These are phyloP conservation scores for Drosophila sucinea DNA, from an alignment of 1,140 invertebrate species.

Conservation along the genomic window DNA sequence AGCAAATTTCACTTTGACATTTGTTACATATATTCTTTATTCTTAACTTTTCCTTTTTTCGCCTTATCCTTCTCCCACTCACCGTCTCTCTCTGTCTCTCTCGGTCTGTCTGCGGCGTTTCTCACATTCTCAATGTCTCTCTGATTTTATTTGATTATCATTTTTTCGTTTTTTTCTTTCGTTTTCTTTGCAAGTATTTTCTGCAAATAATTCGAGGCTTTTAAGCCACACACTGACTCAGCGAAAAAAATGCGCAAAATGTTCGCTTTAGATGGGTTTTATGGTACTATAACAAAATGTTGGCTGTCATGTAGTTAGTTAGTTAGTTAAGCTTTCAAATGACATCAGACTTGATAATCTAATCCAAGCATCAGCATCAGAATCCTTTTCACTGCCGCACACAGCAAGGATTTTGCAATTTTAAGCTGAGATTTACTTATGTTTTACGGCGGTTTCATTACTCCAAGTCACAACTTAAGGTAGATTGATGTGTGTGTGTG, in stretches of 20 bases:
- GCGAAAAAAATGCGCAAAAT: slow-evolving; percentile 49
- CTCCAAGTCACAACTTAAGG: slow-evolving; percentile 4
- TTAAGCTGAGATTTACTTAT: slow-evolving; percentile 41
- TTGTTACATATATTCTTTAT: slow-evolving; percentile 14
- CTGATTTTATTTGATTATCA: slow-evolving; percentile 14
- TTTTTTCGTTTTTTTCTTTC: slow-evolving; percentile 26
- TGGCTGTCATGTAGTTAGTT: slow-evolving; percentile 59
- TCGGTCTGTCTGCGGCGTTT: slow-evolving; percentile 4
- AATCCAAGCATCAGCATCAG: neutral
- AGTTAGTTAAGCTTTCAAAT: slow-evolving; percentile 45
- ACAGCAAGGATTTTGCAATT: slow-evolving; percentile 26
- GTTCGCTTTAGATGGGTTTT: slow-evolving; percentile 43
- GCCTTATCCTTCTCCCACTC: neutral
- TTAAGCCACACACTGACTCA: slow-evolving; percentile 64
- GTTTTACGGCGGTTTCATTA: slow-evolving; percentile 9
- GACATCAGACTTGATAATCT: slow-evolving; percentile 58
- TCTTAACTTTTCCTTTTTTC: slow-evolving; percentile 34
- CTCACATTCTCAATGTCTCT: slow-evolving; percentile 13
- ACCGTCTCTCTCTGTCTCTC: neutral
- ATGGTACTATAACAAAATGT: slow-evolving; percentile 45
- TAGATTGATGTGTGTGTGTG: slow-evolving; percentile 13
- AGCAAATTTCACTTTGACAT: slow-evolving; percentile 42
- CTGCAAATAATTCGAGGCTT: slow-evolving; percentile 60
- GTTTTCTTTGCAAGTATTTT: slow-evolving; percentile 28
- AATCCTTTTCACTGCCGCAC: slow-evolving; percentile 14